Evolutionary conservation across 2,797 vertebrate genomes (phyloP), one percentile per base, ranked within the genome.

Genomic region (Helicolenus hilgendorfi): DNA sequence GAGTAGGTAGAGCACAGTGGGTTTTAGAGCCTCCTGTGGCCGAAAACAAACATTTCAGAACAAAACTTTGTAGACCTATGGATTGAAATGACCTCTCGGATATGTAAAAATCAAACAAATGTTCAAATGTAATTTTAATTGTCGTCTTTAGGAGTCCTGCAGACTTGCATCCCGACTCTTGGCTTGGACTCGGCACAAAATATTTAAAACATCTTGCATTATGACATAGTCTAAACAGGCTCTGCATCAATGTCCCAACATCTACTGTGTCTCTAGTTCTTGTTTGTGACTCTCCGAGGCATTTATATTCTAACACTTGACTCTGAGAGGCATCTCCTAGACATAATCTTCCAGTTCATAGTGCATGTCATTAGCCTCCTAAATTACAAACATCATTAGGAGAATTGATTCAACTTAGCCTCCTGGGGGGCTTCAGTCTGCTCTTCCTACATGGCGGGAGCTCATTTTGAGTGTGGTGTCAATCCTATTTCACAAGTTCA

Each of bases 331-430:
- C 77, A 76, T 95, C 92, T 94, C 91, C 68, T 81, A 90, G 90
- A 94, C 91, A 78, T 93, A 95, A 95, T 96, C 95, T 96, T 94
- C 92, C 89, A 92, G 94, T 94, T 94, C 88, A 94, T 94, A 85
- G 93, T 94, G 95, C 95, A 92, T 93, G 95, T 97, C 96, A 97
- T 97, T 96, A 96, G 91, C 91, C 91, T 87, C 84, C 95, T 96
- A 93, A 96, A 96, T 97, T 96, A 96, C 95, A 96, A 96, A 96
- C 96, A 96, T 97, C 95, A 96, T 96, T 96, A 97, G 90, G 87
- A 91, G 94, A 96, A 96, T 94, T 96, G 96, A 97, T 96, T 96
- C 94, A 89, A 88, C 93, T 93, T 93, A 89, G 89, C 94, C 93
- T 95, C 96, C 94, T 92, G 87, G 86, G 91, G 89, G 84, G 89